Evolutionary conservation across 2,888 invertebrate genomes (phyloP).

Genomic region (Diaprepes abbreviatus): DNA sequence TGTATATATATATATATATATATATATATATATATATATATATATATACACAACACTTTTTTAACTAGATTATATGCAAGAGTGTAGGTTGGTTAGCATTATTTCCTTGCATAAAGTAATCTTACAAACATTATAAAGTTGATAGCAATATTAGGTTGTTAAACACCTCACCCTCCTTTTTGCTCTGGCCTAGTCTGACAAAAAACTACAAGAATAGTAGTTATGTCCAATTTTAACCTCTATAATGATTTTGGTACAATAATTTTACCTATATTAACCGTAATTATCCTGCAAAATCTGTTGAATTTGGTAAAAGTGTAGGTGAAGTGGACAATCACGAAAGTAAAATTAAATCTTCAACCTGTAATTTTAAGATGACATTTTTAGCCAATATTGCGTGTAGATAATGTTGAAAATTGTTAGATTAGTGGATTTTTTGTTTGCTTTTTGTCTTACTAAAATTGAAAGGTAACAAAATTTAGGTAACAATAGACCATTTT

Average conservation of each 20-base stretch:
- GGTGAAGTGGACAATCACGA: conserved; percentile 7
- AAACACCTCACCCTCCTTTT: too few species aligned
- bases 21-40: too few species aligned
- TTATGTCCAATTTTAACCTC: too few species aligned
- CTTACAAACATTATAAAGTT: too few species aligned
- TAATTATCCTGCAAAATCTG: conserved; percentile 14
- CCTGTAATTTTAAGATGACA: conserved; percentile 15
- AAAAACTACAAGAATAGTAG: too few species aligned
- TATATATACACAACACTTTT: too few species aligned
- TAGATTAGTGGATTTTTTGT: not conserved
- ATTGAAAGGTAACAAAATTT: not conserved
- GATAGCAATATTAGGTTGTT: too few species aligned
- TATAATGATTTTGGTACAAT: not conserved
- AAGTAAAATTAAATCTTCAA: conserved; percentile 12
- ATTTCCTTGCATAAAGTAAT: too few species aligned
- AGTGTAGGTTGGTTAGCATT: too few species aligned
- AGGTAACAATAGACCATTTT: not conserved
- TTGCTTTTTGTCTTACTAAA: not conserved
- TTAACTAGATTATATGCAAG: too few species aligned
- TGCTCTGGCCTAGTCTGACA: too few species aligned
- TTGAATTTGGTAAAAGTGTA: conserved; percentile 18
- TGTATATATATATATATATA: too few species aligned
- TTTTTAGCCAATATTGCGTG: conserved; percentile 11
- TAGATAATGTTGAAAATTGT: not conserved
- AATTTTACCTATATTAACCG: conserved; percentile 10